phyloP scores from a whole-genome alignment of 2,888 invertebrate species.

The Melipona beecheii region DNA sequence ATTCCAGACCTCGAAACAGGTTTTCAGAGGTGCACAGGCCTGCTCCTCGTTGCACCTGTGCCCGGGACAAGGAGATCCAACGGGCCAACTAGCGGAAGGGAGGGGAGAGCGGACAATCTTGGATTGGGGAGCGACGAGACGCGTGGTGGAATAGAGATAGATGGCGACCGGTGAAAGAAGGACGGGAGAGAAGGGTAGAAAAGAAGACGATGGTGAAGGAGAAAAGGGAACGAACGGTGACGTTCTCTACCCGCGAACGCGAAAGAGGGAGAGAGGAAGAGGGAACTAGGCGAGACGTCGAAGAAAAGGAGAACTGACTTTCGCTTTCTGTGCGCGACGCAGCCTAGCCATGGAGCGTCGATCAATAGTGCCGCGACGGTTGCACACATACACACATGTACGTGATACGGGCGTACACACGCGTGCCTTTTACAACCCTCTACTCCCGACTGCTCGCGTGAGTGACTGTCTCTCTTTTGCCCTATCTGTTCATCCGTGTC shows the following conservation, averaged over 20 bases:
- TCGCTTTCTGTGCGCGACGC: constrained; percentile 81
- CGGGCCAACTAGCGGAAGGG: constrained; percentile 31
- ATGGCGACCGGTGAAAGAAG: constrained; percentile 79
- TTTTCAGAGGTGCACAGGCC: constrained; percentile 61
- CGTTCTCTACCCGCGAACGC: neutral
- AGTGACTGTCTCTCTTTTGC: constrained; percentile 34
- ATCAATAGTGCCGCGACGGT: constrained; percentile 81
- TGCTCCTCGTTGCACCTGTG: constrained; percentile 72
- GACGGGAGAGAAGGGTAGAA: constrained; percentile 13
- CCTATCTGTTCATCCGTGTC: constrained; percentile 45
- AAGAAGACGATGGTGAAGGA: constrained; percentile 40
- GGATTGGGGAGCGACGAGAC: constrained; percentile 72
- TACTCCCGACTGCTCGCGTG: constrained; percentile 8
- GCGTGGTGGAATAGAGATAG: constrained; percentile 73
- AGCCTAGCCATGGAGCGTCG: constrained; percentile 76
- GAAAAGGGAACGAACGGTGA: constrained; percentile 18
- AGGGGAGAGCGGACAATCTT: constrained; percentile 71
- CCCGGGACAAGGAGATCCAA: constrained; percentile 64
- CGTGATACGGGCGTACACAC: constrained; percentile 12
- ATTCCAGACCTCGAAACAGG: constrained; percentile 71
- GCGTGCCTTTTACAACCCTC: constrained; percentile 28
- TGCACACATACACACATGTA: constrained; percentile 42
- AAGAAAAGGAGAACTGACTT: constrained; percentile 80
- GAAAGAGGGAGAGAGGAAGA: constrained; percentile 61
- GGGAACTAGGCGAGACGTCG: constrained; percentile 69